phyloP scores from a whole-genome alignment of 2,888 invertebrate species.

The Polyommatus iphigenia region DNA sequence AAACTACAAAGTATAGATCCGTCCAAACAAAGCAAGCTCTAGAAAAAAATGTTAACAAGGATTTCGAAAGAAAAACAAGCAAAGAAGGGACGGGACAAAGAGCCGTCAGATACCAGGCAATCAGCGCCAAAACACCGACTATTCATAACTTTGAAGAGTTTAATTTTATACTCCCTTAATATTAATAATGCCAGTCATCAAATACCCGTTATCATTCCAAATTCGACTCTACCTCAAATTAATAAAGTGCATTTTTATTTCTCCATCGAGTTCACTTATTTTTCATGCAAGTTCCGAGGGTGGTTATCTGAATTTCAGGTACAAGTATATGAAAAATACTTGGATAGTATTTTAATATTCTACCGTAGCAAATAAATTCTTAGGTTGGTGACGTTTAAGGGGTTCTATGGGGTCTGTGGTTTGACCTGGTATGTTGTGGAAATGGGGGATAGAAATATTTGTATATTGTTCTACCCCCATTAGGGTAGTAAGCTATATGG shows the following conservation, averaged over 20 bases:
- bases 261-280: not conserved
- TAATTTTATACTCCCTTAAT: constrained; percentile 37
- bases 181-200: constrained; percentile 62
- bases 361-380: not conserved
- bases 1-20: too few relatives aligned
- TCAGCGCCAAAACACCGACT: constrained; percentile 21
- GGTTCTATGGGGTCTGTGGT: not conserved
- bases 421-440: not conserved
- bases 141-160: constrained; percentile 30
- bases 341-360: not conserved
- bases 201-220: constrained; percentile 56
- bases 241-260: constrained; percentile 3
- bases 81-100: not conserved
- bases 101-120: constrained; percentile 13
- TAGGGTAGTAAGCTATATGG: not conserved
- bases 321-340: not conserved
- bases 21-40: not conserved
- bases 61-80: not conserved
- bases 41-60: not conserved
- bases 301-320: not conserved
- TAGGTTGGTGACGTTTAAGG: not conserved
- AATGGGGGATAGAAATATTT: not conserved
- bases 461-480: not conserved
- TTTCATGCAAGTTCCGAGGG: not conserved
- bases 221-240: constrained; percentile 35